Percentiles rank a stretch among this genome's conserved stretches.
Conservation (phyloP, 1,140 invertebrate species). For the Drosophila arizonae region DNA sequence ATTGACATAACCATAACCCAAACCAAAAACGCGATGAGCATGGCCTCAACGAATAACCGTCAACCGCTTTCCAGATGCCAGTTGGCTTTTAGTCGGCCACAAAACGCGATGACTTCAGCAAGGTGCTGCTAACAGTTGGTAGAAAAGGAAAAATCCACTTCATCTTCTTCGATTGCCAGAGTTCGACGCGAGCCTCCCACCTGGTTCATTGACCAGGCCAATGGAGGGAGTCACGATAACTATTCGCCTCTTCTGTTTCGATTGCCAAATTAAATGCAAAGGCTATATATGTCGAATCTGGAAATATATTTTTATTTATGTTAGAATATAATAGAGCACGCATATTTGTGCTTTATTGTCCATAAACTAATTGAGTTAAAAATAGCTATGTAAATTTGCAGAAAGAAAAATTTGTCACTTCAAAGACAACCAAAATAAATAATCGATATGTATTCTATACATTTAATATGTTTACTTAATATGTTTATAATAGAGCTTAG, state of each 20-base stretch:
- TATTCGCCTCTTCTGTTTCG: background rate
- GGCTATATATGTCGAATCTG: too few species aligned
- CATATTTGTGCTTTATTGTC: too few species aligned
- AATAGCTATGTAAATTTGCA: too few species aligned
- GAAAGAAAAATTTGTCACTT: too few species aligned
- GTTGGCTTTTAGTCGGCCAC: constrained; percentile 35
- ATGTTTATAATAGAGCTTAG: constrained; percentile 7
- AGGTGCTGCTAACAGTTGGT: too few species aligned
- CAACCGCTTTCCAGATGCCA: constrained; percentile 33
- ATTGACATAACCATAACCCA: constrained; percentile 67
- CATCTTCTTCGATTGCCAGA: constrained; percentile 6
- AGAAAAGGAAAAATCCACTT: constrained; percentile 3
- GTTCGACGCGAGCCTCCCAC: background rate
- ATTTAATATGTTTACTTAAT: too few species aligned
- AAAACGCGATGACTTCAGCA: constrained; percentile 26
- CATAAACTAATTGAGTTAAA: too few species aligned
- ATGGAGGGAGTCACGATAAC: background rate
- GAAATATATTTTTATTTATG: too few species aligned
- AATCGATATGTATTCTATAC: too few species aligned
- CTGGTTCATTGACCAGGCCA: background rate
- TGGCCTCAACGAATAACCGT: constrained; percentile 25
- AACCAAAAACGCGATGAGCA: constrained; percentile 29
- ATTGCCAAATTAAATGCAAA: background rate
- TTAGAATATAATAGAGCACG: too few species aligned
- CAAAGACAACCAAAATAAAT: too few species aligned